Evolutionary conservation across 2,113 vertebrate species (phyloP).

Genomic region (Eptatretus burgeri): DNA sequence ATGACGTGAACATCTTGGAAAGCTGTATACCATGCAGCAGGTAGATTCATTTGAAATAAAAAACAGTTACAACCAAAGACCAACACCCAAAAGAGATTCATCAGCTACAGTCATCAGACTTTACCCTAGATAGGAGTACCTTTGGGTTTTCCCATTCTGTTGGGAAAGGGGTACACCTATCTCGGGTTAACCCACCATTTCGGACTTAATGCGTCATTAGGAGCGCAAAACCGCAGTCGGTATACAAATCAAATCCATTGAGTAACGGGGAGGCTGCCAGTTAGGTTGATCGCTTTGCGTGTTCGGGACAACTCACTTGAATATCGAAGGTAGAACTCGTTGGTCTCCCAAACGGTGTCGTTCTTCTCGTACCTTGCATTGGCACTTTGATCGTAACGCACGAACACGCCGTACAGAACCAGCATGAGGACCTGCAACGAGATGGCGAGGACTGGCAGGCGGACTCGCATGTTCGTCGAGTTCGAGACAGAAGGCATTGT

Average conservation of each 20-base stretch:
- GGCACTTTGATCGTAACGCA: constrained; percentile 31
- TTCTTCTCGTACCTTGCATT: constrained; percentile 19
- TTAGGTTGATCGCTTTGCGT: background rate
- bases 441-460: constrained; percentile 37
- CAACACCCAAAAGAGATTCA: too few relatives aligned
- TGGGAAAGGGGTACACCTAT: too few relatives aligned
- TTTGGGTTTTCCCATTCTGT: too few relatives aligned
- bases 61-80: background rate
- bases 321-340: constrained; percentile 88
- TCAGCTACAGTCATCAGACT: too few relatives aligned
- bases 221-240: too few relatives aligned
- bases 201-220: too few relatives aligned
- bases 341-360: constrained; percentile 35
- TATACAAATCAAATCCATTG: too few relatives aligned
- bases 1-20: constrained; percentile 93
- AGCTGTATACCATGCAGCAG: constrained; percentile 20
- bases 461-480: constrained; percentile 27
- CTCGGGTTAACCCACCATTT: background rate
- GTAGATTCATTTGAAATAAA: background rate
- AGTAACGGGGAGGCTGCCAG: too few relatives aligned
- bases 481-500: too few relatives aligned
- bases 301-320: constrained; percentile 47
- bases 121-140: too few relatives aligned
- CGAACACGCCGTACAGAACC: constrained; percentile 53
- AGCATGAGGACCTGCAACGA: constrained; percentile 48